A percentile compares a stretch with the other conserved stretches of the same genome.
Conservation (phyloP, 2,113 vertebrate genomes). For the Corvus hawaiiensis region DNA sequence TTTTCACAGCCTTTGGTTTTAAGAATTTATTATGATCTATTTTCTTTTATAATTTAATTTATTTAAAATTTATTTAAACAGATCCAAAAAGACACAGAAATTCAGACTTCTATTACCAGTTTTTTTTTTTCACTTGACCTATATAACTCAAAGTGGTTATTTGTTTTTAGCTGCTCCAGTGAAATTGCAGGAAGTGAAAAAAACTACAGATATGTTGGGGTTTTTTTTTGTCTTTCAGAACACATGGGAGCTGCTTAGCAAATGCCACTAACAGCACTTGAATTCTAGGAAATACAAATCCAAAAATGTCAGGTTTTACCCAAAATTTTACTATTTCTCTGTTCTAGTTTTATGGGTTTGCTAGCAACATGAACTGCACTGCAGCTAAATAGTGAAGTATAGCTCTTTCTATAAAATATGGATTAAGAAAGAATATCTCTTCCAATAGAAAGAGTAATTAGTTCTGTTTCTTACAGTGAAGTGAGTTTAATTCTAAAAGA, state of each 20-base stretch:
- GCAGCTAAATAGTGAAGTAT: neutral
- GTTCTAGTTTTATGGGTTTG: neutral
- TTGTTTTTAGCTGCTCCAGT: neutral
- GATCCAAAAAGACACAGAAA: neutral
- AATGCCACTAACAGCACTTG: neutral
- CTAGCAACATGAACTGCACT: neutral
- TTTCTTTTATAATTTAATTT: neutral
- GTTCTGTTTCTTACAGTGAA: neutral
- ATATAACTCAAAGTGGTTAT: neutral
- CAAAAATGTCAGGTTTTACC: neutral
- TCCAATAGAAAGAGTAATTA: neutral
- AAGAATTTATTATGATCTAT: neutral
- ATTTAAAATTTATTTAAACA: neutral
- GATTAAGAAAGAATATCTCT: neutral
- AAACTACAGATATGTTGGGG: fast-evolving
- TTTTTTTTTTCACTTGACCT: neutral
- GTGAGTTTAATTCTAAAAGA: neutral
- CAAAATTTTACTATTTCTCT: neutral
- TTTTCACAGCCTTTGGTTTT: neutral
- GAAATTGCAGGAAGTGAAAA: neutral
- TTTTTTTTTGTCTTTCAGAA: neutral
- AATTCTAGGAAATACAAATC: neutral
- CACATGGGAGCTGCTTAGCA: neutral
- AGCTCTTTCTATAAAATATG: neutral
- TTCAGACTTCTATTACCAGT: neutral